Conservation (phyloP, 2,888 invertebrate species). For the Mactromeris polynyma region DNA sequence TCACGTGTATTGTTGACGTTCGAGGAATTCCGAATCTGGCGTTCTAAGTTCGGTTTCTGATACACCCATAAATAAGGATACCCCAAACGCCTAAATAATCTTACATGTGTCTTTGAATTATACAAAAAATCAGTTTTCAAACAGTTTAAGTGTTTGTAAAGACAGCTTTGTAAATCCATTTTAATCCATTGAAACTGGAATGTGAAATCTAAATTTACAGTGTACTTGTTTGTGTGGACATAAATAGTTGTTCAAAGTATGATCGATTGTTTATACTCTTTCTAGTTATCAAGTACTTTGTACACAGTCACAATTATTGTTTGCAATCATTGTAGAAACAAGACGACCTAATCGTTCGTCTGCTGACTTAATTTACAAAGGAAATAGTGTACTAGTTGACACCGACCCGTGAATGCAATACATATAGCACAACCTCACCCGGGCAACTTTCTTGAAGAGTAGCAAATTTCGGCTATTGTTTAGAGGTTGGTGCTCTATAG, state of each 20-base stretch:
- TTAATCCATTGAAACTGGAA: neutral
- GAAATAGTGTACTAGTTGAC: neutral
- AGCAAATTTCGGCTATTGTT: no score
- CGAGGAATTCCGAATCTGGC: neutral
- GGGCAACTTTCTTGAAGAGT: no score
- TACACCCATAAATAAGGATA: neutral
- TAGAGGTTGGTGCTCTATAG: no score
- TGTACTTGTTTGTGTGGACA: neutral
- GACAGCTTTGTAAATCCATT: neutral
- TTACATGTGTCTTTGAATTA: neutral
- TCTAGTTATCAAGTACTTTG: neutral
- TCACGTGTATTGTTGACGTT: no score
- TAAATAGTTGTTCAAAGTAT: neutral
- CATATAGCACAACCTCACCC: no score
- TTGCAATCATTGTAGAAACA: neutral
- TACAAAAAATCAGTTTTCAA: neutral
- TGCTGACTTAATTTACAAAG: neutral
- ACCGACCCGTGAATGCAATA: no score
- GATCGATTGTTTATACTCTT: neutral
- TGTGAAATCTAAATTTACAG: neutral
- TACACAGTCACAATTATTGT: neutral
- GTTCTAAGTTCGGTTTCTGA: neutral
- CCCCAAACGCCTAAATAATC: neutral
- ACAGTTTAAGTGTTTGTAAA: slow-evolving; percentile 11
- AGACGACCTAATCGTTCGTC: neutral